Evolutionary conservation across 2,113 vertebrate species (phyloP), one percentile per base, ranked within the genome.

Genomic region (Baryphthengus martii): DNA sequence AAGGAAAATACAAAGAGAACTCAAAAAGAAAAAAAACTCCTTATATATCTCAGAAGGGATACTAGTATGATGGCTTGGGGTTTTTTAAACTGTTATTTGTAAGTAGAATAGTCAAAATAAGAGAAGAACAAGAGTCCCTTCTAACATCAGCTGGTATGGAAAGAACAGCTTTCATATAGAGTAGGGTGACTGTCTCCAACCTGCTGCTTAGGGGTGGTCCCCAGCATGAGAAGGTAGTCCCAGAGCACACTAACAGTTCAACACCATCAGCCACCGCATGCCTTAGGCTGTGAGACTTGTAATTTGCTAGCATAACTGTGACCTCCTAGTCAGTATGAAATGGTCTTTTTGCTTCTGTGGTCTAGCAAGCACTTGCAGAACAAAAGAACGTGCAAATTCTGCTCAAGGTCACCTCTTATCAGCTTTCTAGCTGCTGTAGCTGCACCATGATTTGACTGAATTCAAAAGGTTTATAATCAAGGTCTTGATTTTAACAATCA

Each of bases 231-330:
- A 58, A 79, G 21, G 19, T 8, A 42, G 9, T 25, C 35, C 23
- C 23, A 29, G 45, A 66, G 25, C 58, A 52, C 20, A 49, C 12
- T 17, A 71, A 11, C 10, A 63, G 19, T 37, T 85, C 45, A 58
- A 16, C 35, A 84, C 37, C 56, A 37, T 26, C 29, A n/a, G 39
- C 6, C 17, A 52, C 13, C 0, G 0, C 18, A 8, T 47, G 8
- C 7, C 17, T 31, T 42, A 37, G 26, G 31, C 40, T 81, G 17
- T 45, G 66, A 90, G 33, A 24, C n/a, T 26, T 45, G n/a, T 65
- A 37, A 8, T 56, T 79, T 31, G 25, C 13, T 31, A n/a, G 3
- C 2, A 1, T 23, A 65, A 62, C 24, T 70, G 14, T 37, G n/a
- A 66, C 29, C 9, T 91, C 14, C 13, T 50, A 12, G 19, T 40